Evolutionary conservation across 2,797 vertebrate genomes (phyloP).

Genomic region (Amblyraja radiata): DNA sequence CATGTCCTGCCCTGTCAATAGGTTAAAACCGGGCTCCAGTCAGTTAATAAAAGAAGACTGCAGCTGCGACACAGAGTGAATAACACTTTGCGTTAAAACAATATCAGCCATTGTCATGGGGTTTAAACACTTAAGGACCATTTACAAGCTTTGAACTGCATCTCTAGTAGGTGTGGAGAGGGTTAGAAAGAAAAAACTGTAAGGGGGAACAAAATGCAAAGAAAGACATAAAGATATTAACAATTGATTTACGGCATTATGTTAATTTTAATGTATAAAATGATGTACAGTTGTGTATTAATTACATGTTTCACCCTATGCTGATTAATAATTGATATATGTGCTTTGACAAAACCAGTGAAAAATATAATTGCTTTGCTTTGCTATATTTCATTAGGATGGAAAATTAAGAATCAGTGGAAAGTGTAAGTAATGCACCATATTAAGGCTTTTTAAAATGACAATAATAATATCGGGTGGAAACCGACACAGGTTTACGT

Average conservation of each 20-base stretch:
- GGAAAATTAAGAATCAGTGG: background rate
- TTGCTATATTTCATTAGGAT: background rate
- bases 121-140: background rate
- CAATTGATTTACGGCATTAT: background rate
- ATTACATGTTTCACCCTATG: background rate
- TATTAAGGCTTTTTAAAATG: background rate
- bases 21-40: background rate
- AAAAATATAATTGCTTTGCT: background rate
- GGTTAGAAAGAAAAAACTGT: background rate
- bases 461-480: background rate
- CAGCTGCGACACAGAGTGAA: background rate
- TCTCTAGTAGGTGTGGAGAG: no score
- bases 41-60: background rate
- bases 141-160: background rate
- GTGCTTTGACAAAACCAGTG: background rate
- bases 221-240: background rate
- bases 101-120: background rate
- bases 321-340: conserved; percentile 4
- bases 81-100: background rate
- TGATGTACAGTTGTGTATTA: background rate
- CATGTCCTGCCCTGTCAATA: no score
- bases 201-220: background rate
- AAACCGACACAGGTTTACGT: background rate
- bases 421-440: no score
- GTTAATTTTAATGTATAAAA: background rate